These are phyloP conservation scores for Ploceus nigricollis DNA, from an alignment of 2,113 vertebrate genomes.

Conservation along the genomic window DNA sequence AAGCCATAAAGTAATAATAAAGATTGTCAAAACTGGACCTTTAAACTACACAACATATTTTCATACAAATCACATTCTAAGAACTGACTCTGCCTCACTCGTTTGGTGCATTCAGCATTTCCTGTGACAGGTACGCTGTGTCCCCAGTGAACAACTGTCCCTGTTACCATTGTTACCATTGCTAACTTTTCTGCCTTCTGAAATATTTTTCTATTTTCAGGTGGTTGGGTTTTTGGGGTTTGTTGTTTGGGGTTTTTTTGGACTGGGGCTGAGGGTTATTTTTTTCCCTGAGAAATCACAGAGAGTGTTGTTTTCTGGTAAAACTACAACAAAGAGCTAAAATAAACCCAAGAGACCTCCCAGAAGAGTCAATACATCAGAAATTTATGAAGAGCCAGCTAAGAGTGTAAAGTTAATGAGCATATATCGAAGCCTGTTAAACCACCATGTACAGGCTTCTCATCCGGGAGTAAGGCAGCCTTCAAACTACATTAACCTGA, in stretches of 20 bases:
- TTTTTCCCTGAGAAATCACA: not conserved
- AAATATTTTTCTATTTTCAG: not conserved
- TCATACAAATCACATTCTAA: not conserved
- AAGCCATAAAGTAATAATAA: not conserved
- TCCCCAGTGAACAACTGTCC: not conserved
- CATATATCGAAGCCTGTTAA: conserved; percentile 9
- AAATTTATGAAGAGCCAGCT: conserved; percentile 43
- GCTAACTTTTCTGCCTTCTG: not conserved
- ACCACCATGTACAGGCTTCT: not conserved
- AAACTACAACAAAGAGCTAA: not conserved
- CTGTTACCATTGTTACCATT: not conserved
- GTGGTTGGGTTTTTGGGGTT: not conserved
- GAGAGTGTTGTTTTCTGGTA: not conserved
- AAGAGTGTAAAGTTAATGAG: conserved; percentile 48
- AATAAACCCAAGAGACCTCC: not conserved
- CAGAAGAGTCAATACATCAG: conserved; percentile 19
- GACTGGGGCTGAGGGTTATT: fast-evolving
- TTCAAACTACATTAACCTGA: conserved; percentile 41
- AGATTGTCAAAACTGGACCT: not conserved
- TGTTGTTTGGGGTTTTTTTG: not conserved
- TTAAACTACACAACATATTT: not conserved
- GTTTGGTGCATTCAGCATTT: not conserved
- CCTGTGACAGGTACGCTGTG: not conserved
- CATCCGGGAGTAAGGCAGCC: conserved; percentile 11
- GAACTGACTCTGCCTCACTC: not conserved